Evolutionary conservation across 2,888 invertebrate genomes (phyloP), one percentile per base, ranked within the genome.

Genomic region (Pristionchus arcanus): DNA sequence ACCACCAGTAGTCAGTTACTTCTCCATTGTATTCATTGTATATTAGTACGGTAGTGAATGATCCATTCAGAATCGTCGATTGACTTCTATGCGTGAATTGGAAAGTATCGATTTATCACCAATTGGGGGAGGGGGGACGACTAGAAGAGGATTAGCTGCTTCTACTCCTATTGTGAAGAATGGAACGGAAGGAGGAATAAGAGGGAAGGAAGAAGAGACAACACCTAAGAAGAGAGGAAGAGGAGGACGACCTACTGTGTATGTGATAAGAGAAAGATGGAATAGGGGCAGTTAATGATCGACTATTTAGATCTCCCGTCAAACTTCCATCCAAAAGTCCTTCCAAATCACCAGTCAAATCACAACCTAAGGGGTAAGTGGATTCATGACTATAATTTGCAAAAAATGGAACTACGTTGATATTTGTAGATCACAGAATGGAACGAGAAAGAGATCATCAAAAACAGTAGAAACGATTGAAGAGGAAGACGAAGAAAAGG

Each of bases 141-240:
- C 25, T 34, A 63, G 37, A 59, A n/a, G 66, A 21, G 86, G 86
- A 66, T 86, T 86, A 25, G 86, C 66, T 86, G 86, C 66, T 19
- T 86, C 86, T 16, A 86, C 86, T 34, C 86, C 86, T 34, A 63
- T 86, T 37, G 66, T 86, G 5, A 86, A 37, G 66, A 86, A 86
- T 86, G 86, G 86, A 59, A 25, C 37, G 66, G 63, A 25, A 66
- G 86, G 66, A 63, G 63, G 86, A 37, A 49, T 9, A 81, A 25
- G 63, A n/a, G 16, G 49, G 49, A 59, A 84, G 28, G 83, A 55
- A 53, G 83, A 25, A 28, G 55, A 31, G 31, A 28, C n/a, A 0
- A 83, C 83, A 19, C 83, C 83, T 37, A 83, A 83, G 77, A 77
- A 77, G n/a, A 37, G 86, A 86, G 86, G 86, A 84, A 84, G 71